Base-by-base conservation (phyloP, 2,888 invertebrate genomes). In the Mantis religiosa region DNA sequence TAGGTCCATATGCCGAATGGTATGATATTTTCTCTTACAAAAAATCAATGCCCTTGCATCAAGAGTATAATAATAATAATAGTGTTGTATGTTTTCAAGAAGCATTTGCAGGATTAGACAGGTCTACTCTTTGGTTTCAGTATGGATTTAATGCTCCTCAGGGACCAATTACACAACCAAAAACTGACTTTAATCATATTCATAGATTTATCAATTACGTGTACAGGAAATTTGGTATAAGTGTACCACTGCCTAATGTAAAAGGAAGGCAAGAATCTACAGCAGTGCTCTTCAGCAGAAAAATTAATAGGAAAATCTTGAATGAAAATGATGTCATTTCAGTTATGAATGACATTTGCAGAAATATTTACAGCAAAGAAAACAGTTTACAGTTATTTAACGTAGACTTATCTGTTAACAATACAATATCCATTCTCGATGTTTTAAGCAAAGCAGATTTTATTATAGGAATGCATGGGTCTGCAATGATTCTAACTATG, bases 61-160 rank as follows among this genome's bases (percentile, higher is more conserved):
- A 90, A n/a, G 88, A 71, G 28, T 88, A 88, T 41, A 89, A 89
- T 83, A n/a, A n/a, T n/a, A n/a, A n/a, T n/a, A 41, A 90, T 92
- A 81, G 90, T 87, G 71, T 93, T 4, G 90, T 91, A 30, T 94
- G 94, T 90, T 94, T 94, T 91, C 88, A 91, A 81, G 92, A 92
- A 88, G 91, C 91, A 4, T 91, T 91, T 89, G 91, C 93, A 12
- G 94, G 94, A n/a, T 89, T 94, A 15, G 91, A 92, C 20, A 92
- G 92, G 89, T 90, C 91, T 34, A 93, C 93, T 28, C 90, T 92
- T 4, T 94, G 94, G 94, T 94, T 93, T 91, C 93, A 94, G 86
- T 94, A 94, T 92, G 94, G 94, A 4, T 94, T 94, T 91, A 91
- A 91, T 41, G 89, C 91, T 87, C 93, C 93, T 2, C 94, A 94